Evolutionary conservation across 2,888 invertebrate genomes (phyloP), one percentile per base, ranked within the genome.

Genomic region (Sicus ferrugineus): DNA sequence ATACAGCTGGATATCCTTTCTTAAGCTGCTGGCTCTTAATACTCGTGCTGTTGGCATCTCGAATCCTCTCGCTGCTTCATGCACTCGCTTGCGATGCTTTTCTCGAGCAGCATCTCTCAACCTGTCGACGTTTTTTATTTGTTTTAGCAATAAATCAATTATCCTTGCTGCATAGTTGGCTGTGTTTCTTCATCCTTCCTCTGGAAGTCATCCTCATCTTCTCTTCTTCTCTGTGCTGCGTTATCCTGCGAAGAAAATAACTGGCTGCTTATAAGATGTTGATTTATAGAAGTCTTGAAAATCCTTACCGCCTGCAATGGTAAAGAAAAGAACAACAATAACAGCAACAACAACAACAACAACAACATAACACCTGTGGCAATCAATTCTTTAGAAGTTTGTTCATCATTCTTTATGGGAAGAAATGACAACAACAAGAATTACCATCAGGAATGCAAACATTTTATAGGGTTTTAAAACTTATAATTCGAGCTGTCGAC

Each of bases 361-460:
- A 46, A 9, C 38, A 16, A 19, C 59, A 59, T n/a, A 59, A 34
- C 59, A 59, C 19, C 59, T 59, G 59, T 59, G 34, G 59, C 59
- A 30, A 61, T 26, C 56, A 28, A 23, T 30, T 3, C 56, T 3
- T 16, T n/a, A n/a, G n/a, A 30, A 19, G 26, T 56, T n/a, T n/a
- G n/a, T n/a, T n/a, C n/a, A n/a, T n/a, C 9, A n/a, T 42, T 42
- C 3, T 42, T 16, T 14, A 9, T 42, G 42, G 42, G n/a, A 42
- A 59, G 7, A 58, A 34, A 9, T 19, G 34, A 50, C 23, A 50
- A 50, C 50, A 50, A 50, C 5, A 5, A 50, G 3, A 50, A 50
- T 2, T 21, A 50, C 50, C 3, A 19, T 11, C 3, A 50, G 19
- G 34, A 38, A 21, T 19, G 59, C 19, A 42, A 61, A 42, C 34